phyloP scores from a whole-genome alignment of 35 echinoderm and acorn worm genomes.

The Apostichopus japonicus region DNA sequence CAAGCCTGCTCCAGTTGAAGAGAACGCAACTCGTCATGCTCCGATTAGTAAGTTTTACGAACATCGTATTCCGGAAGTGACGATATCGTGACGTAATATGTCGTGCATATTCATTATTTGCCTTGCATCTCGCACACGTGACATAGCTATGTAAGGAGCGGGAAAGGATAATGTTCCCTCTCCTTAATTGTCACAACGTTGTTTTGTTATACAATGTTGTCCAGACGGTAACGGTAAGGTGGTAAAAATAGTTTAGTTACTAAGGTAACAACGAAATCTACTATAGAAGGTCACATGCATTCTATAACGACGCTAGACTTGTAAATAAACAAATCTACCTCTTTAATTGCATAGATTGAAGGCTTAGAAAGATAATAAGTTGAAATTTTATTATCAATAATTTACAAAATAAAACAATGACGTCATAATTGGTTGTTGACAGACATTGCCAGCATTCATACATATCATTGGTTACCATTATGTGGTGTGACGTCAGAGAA shows the following conservation, averaged over 20 bases:
- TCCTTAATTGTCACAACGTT: no score
- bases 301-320: not conserved
- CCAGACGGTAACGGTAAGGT: not conserved
- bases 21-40: not conserved
- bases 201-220: not conserved
- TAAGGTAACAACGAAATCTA: not conserved
- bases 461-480: no score
- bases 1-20: not conserved
- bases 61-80: conserved; percentile 36
- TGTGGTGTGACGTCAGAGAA: no score
- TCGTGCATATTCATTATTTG: not conserved
- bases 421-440: no score
- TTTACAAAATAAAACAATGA: no score
- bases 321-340: not conserved
- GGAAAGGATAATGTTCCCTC: not conserved
- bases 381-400: no score
- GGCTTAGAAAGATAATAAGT: no score
- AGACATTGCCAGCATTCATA: no score
- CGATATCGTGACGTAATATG: conserved; percentile 35
- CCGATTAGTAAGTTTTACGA: conserved; percentile 48
- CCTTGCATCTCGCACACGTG: not conserved
- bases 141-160: not conserved
- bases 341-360: not conserved
- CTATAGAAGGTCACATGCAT: not conserved
- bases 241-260: not conserved